Percentiles rank a stretch among this genome's conserved stretches.
These are phyloP conservation scores for Oreochromis mossambicus DNA, from an alignment of 2,797 vertebrate species.

Conservation along the genomic window DNA sequence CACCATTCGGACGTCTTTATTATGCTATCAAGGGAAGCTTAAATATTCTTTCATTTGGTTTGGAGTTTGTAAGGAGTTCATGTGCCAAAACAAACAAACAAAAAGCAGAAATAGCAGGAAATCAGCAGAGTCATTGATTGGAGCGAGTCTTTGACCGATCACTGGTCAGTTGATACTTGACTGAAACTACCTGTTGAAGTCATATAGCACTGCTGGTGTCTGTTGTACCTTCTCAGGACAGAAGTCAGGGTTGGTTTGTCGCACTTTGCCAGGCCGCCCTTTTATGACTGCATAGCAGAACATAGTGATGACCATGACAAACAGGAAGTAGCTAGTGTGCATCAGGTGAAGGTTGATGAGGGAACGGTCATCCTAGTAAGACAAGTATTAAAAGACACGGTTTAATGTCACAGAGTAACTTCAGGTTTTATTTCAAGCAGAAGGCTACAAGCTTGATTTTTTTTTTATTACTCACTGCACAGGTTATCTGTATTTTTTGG, in stretches of 20 bases:
- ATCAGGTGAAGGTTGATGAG: constrained; percentile 98
- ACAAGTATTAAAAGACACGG: not conserved
- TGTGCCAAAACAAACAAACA: not conserved
- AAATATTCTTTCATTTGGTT: not conserved
- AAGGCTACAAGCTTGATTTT: not conserved
- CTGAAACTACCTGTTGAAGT: constrained; percentile 54
- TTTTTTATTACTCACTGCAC: not conserved
- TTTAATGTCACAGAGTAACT: not conserved
- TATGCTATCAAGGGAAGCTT: not conserved
- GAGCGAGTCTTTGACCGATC: constrained; percentile 33
- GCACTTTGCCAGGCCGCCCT: constrained; percentile 93
- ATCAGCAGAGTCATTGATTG: constrained; percentile 20
- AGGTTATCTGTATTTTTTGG: not conserved
- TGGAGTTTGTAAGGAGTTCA: not conserved
- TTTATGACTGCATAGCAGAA: constrained; percentile 99
- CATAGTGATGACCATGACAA: constrained; percentile 99
- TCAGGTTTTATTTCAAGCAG: not conserved
- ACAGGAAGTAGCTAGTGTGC: constrained; percentile 99
- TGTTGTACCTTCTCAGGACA: constrained; percentile 90
- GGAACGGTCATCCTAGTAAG: constrained; percentile 90
- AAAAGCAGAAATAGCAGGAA: not conserved
- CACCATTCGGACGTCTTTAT: not conserved
- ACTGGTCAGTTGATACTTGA: not conserved
- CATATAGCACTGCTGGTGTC: constrained; percentile 48
- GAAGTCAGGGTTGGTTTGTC: constrained; percentile 88